These are phyloP conservation scores for Myiopsitta monachus DNA, from an alignment of 2,113 vertebrate species.

Conservation along the genomic window DNA sequence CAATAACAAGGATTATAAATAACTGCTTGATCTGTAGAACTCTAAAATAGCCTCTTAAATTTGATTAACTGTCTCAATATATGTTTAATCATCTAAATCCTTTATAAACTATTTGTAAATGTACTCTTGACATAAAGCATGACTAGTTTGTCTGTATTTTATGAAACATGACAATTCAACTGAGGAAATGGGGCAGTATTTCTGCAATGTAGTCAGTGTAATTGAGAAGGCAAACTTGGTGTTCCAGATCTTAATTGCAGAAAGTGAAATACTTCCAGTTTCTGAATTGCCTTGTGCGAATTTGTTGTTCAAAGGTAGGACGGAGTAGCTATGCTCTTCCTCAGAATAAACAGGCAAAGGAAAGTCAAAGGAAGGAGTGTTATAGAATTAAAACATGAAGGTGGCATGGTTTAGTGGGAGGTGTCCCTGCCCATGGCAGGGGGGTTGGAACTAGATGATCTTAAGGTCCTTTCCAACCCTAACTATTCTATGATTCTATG, in stretches of 20 bases:
- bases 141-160: conserved; percentile 7
- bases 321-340: neutral
- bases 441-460: too few relatives aligned
- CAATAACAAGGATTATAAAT: conserved; percentile 47
- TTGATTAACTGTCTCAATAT: conserved; percentile 48
- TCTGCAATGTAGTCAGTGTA: neutral
- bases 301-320: neutral
- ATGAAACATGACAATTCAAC: conserved; percentile 22
- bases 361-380: neutral
- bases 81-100: conserved; percentile 44
- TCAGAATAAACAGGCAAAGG: neutral
- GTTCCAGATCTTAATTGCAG: neutral
- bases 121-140: conserved; percentile 11
- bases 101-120: conserved; percentile 56
- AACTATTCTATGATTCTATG: too few relatives aligned
- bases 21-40: conserved; percentile 25
- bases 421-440: too few relatives aligned
- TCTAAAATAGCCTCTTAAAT: conserved; percentile 48
- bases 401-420: neutral
- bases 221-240: neutral
- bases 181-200: conserved; percentile 29
- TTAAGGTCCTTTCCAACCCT: too few relatives aligned
- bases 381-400: neutral
- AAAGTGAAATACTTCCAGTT: neutral
- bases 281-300: neutral